Evolutionary conservation across 2,113 vertebrate species (phyloP), one percentile per base, ranked within the genome.

Genomic region (Jaculus jaculus): DNA sequence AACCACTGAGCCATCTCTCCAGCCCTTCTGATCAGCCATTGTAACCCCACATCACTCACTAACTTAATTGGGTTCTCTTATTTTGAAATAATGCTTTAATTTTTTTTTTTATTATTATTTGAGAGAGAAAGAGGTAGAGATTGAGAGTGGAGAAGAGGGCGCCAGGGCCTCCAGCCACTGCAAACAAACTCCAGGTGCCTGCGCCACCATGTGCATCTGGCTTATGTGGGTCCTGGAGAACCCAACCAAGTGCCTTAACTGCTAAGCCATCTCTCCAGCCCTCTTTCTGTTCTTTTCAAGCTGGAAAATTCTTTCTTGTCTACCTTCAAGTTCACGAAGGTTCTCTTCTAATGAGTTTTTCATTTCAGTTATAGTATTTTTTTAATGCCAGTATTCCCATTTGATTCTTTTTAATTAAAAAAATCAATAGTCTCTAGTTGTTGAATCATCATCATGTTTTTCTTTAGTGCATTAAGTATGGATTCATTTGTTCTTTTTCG

Each of bases 31-130:
- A 90, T 34, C 23, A 75, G n/a, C 82, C 65, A 26, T 90, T 96
- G 71, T 78, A 42, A 58, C 26, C 5, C 21, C 15, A 37, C 26
- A 80, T 61, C 18, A 37, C 58, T 42, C 42, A 83, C 13, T 60
- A 20, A 23, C 13, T 88, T 89, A 51, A 89, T 97, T 96, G 94
- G 85, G 81, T n/a, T n/a, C n/a, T n/a, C n/a, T n/a, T n/a, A n/a
- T n/a, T n/a, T n/a, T n/a, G n/a, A n/a, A n/a, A n/a, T n/a, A n/a
- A n/a, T n/a, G n/a, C n/a, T n/a, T n/a, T n/a, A n/a, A n/a, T n/a
- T n/a, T n/a, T n/a, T n/a, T n/a, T n/a, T n/a, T n/a, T n/a, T n/a
- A n/a, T n/a, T n/a, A n/a, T n/a, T n/a, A n/a, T n/a, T n/a, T n/a
- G n/a, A n/a, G n/a, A n/a, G n/a, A n/a, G n/a, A n/a, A n/a, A n/a